phyloP scores from a whole-genome alignment of 2,888 invertebrate genomes.

The Bedellia somnulentella region DNA sequence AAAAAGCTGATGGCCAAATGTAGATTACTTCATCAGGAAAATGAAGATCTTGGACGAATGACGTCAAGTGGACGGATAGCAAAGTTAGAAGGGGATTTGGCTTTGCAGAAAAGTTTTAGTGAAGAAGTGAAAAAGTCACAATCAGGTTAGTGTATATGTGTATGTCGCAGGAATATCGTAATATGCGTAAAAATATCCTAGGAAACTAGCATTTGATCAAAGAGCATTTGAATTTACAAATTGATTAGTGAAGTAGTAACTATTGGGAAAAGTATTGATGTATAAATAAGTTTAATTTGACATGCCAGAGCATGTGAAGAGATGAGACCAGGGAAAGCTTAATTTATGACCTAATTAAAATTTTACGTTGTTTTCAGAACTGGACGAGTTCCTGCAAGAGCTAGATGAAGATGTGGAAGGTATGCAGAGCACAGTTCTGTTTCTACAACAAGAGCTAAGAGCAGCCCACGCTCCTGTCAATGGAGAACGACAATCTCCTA shows the following conservation, averaged over 20 bases:
- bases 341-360: too few relatives aligned
- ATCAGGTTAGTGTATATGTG: slow-evolving; percentile 75
- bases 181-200: slow-evolving; percentile 3
- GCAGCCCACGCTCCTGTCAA: slow-evolving; percentile 64
- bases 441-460: slow-evolving; percentile 89
- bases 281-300: too few relatives aligned
- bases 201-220: slow-evolving; percentile 4
- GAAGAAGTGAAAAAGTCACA: slow-evolving; percentile 97
- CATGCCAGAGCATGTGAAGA: too few relatives aligned
- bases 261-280: too few relatives aligned
- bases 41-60: slow-evolving; percentile 95
- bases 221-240: too few relatives aligned
- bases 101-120: slow-evolving; percentile 91
- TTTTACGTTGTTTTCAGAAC: slow-evolving; percentile 76
- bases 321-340: too few relatives aligned
- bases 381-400: slow-evolving; percentile 94
- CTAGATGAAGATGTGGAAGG: slow-evolving; percentile 97
- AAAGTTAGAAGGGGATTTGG: slow-evolving; percentile 93
- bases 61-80: slow-evolving; percentile 93
- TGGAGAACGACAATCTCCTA: slow-evolving; percentile 25
- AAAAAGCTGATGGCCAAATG: slow-evolving; percentile 98
- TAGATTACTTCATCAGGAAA: slow-evolving; percentile 91
- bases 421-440: slow-evolving; percentile 96
- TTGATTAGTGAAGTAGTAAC: too few relatives aligned
- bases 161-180: too few relatives aligned